Percentiles rank a stretch among this genome's conserved stretches.
These are phyloP conservation scores for Pectinophora gossypiella DNA, from an alignment of 1,140 invertebrate genomes.

Conservation along the genomic window DNA sequence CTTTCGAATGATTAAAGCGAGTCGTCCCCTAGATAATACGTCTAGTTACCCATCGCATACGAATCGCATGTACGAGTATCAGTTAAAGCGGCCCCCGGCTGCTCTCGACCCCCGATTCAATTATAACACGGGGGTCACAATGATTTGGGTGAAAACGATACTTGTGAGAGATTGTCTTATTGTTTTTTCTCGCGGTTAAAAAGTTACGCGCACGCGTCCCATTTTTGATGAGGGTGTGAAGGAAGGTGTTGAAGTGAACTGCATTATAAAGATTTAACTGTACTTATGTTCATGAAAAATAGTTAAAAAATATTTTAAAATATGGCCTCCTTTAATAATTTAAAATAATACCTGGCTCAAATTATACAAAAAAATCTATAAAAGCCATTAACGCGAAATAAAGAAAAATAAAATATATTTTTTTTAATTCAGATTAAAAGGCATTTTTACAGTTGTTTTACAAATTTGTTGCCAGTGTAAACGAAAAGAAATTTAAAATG, in stretches of 20 bases:
- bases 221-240: constrained; percentile 29
- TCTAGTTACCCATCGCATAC: constrained; percentile 38
- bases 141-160: constrained; percentile 75
- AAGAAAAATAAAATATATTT: background rate
- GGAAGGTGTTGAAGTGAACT: too few species aligned
- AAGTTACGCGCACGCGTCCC: constrained; percentile 51
- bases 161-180: constrained; percentile 75
- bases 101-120: constrained; percentile 62
- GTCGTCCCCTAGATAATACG: background rate
- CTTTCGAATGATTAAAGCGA: background rate
- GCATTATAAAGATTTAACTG: background rate
- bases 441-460: too few species aligned
- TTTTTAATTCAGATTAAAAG: background rate
- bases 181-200: constrained; percentile 76
- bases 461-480: background rate
- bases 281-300: background rate
- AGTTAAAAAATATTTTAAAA: background rate
- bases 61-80: constrained; percentile 68
- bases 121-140: constrained; percentile 68
- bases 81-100: constrained; percentile 23
- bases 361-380: background rate
- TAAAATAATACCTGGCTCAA: background rate
- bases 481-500: background rate
- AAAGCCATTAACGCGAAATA: background rate
- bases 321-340: background rate